Evolutionary conservation across 2,797 vertebrate species (phyloP), one percentile per base, ranked within the genome.

Genomic region (Semotilus atromaculatus): DNA sequence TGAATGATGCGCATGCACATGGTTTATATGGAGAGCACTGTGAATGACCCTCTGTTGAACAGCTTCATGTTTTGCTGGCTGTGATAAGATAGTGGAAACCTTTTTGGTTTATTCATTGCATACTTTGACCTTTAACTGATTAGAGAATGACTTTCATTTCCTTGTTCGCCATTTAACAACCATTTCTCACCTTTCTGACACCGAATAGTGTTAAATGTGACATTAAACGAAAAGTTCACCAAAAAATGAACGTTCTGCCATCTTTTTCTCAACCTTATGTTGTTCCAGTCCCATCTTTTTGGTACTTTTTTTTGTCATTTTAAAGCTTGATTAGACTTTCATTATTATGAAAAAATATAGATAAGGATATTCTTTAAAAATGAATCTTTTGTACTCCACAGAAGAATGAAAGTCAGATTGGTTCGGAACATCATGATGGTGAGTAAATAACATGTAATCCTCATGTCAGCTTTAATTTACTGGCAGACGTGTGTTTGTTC

Each of bases 1-100:
- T 75, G 84, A 86, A 84, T 73, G 79, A 75, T 78, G 86, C 75
- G 76, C 45, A 16, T 76, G 60, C 62, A 80, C 84, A 83, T 85
- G 89, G 67, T 88, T 84, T 87, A 76, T 81, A 85, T 77, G 75
- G 77, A 84, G 67, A 58, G 64, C 80, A n/a, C 23, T 88, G 86
- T 78, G 85, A 87, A 88, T 70, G 84, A 87, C 86, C 71, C 81
- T 73, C 77, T 85, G 74, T 84, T 80, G 67, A 81, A 80, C 81
- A 86, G 84, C 81, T 86, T 86, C 43, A 4, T 86, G 78, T 87
- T 87, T 73, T 86, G 36, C 84, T 66, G 91, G 92, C 92, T 90
- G 87, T 82, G 91, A 95, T 94, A 93, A 92, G 90, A 88, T 88
- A 84, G 73, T 76, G 73, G 31, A 87, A 89, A 93, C 89, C 89